A percentile compares a stretch with the other conserved stretches of the same genome.
Conservation (phyloP, 2,113 vertebrate species). For the Lanius collurio region DNA sequence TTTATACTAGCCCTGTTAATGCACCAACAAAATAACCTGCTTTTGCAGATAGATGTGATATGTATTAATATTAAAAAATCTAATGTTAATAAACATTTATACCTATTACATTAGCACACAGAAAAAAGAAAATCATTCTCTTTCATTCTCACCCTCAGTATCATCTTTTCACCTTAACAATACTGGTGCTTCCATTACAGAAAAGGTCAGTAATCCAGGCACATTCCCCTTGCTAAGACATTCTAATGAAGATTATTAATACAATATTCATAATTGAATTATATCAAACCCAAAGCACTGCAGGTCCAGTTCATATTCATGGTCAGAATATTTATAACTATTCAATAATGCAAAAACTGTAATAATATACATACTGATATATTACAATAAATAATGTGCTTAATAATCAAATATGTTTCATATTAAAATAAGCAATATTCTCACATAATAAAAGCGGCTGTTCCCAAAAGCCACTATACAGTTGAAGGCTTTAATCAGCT, state of each 20-base stretch:
- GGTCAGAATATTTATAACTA: background rate
- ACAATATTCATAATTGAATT: background rate
- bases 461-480: conserved; percentile 23
- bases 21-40: background rate
- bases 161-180: background rate
- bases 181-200: background rate
- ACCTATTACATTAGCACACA: background rate
- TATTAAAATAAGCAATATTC: background rate
- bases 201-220: background rate
- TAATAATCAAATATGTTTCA: background rate
- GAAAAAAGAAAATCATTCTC: background rate
- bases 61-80: background rate
- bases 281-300: background rate
- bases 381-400: background rate
- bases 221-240: background rate
- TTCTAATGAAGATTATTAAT: background rate
- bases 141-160: background rate
- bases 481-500: conserved; percentile 31
- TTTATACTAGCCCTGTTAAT: background rate
- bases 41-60: background rate
- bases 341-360: background rate
- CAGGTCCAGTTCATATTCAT: background rate
- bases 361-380: background rate
- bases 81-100: background rate
- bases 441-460: background rate